A percentile compares a stretch with the other conserved stretches of the same genome.
These are phyloP conservation scores for Pogonomyrmex barbatus DNA, from an alignment of 1,140 invertebrate genomes.

Conservation along the genomic window DNA sequence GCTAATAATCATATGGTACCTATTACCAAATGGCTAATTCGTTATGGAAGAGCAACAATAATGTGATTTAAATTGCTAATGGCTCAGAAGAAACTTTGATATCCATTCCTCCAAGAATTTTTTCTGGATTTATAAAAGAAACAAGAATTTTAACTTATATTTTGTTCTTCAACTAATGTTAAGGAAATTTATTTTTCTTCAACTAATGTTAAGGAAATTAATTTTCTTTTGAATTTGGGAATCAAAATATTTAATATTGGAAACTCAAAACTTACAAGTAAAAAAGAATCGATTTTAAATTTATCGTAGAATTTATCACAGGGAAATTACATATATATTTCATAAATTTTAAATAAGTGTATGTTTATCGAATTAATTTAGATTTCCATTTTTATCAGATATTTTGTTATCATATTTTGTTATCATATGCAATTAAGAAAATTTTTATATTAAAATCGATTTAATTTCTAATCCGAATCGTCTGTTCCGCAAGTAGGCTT, in stretches of 20 bases:
- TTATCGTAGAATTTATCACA: not conserved
- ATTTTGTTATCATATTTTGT: conserved; percentile 14
- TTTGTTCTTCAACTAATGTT: not conserved
- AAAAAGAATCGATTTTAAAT: not conserved
- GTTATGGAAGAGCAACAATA: conserved; percentile 52
- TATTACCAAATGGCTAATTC: conserved; percentile 53
- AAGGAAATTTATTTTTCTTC: not conserved
- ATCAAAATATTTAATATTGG: not conserved
- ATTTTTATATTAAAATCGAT: conserved; percentile 12
- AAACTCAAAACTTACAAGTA: not conserved
- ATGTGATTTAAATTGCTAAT: conserved; percentile 61
- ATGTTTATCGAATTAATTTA: not conserved
- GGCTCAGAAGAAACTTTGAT: conserved; percentile 16
- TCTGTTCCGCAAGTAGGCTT: not conserved
- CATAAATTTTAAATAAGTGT: not conserved
- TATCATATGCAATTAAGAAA: not conserved
- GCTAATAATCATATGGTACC: conserved; percentile 34
- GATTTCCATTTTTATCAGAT: not conserved
- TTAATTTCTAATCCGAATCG: not conserved
- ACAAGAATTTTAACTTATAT: not conserved
- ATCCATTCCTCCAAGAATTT: not conserved
- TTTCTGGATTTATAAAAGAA: not conserved
- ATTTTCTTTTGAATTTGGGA: not conserved
- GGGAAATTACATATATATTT: not conserved
- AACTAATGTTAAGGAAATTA: not conserved